Conservation (phyloP, 2,888 invertebrate genomes). For the Scotopteryx bipunctaria region DNA sequence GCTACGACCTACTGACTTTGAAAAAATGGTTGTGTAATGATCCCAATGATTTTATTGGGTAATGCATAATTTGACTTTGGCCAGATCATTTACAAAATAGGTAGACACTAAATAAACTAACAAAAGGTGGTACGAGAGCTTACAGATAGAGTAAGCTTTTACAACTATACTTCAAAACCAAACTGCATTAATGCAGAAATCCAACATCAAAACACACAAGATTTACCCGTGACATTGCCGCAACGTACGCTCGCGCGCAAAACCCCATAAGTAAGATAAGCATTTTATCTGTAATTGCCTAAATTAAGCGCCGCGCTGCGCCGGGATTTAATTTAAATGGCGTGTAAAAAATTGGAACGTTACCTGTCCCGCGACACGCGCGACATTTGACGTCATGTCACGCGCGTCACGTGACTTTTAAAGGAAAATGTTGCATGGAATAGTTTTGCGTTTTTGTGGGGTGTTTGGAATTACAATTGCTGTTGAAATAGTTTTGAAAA, state of each 20-base stretch:
- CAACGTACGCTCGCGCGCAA: conserved; percentile 31
- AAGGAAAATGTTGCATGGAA: conserved; percentile 34
- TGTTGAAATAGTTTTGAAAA: neutral
- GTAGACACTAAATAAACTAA: too few relatives aligned
- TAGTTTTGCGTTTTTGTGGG: conserved; percentile 30
- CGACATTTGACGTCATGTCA: conserved; percentile 51
- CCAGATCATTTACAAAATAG: too few relatives aligned
- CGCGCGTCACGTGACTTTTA: conserved; percentile 41
- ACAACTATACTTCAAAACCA: neutral
- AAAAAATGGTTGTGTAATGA: neutral
- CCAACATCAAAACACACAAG: conserved; percentile 7
- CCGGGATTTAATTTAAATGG: conserved; percentile 76
- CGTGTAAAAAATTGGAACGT: conserved; percentile 71
- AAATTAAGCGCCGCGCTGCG: conserved; percentile 61
- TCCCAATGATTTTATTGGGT: too few relatives aligned
- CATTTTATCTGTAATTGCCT: conserved; percentile 67
- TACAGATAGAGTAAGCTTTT: neutral
- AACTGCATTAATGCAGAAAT: too few relatives aligned
- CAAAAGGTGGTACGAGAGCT: too few relatives aligned
- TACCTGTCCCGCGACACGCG: conserved; percentile 63
- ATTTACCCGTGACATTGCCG: conserved; percentile 24
- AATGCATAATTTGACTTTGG: too few relatives aligned
- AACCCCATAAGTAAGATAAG: conserved; percentile 61
- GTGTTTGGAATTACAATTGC: conserved; percentile 5
- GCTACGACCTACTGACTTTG: neutral